phyloP scores from a whole-genome alignment of 1,140 invertebrate genomes.

The Aphaenogaster floridana region DNA sequence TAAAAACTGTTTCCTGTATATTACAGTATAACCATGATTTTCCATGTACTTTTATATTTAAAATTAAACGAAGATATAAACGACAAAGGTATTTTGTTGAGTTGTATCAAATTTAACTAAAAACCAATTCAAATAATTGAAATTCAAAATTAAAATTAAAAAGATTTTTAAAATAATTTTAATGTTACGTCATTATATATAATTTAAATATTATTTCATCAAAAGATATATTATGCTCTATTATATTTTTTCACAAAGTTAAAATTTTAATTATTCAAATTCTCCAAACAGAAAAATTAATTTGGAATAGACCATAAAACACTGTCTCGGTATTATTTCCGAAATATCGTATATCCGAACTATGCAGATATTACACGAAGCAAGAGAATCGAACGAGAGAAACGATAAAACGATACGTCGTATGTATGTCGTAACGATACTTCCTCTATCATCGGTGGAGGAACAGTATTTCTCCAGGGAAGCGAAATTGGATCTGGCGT shows the following conservation, averaged over 20 bases:
- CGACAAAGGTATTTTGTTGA: not conserved
- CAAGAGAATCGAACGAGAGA: not conserved
- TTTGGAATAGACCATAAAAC: not conserved
- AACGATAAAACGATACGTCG: constrained; percentile 24
- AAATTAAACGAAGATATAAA: constrained; percentile 28
- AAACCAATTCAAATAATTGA: not conserved
- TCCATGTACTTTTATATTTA: not conserved
- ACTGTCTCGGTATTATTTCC: not conserved
- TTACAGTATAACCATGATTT: not conserved
- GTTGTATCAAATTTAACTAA: not conserved
- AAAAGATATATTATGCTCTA: not conserved
- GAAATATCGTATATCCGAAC: not conserved
- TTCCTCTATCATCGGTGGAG: constrained; percentile 5
- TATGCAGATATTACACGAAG: not conserved
- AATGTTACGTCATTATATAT: not conserved
- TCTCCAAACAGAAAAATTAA: not conserved
- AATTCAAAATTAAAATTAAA: constrained; percentile 6
- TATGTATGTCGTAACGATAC: constrained; percentile 8
- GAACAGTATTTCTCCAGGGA: constrained; percentile 18
- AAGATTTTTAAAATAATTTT: not conserved
- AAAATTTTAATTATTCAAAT: constrained; percentile 7
- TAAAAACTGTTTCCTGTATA: not conserved
- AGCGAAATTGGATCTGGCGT: constrained; percentile 42
- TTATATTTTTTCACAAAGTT: not conserved
- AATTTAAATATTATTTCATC: constrained; percentile 7